A percentile compares a stretch with the other conserved stretches of the same genome.
These are phyloP conservation scores for Polyergus mexicanus DNA, from an alignment of 1,140 invertebrate species.

Conservation along the genomic window DNA sequence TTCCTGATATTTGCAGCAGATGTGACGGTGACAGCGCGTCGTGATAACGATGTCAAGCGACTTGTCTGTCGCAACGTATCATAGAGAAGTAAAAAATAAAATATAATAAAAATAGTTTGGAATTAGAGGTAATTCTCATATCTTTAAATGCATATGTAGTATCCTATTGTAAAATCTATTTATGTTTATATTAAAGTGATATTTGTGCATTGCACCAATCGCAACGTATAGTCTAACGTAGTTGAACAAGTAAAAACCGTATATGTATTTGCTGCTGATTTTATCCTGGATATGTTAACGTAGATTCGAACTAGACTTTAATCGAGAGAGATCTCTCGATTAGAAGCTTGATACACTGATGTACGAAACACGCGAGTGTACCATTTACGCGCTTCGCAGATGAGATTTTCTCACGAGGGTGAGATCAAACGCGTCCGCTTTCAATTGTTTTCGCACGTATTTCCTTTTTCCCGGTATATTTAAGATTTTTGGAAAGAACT, in stretches of 20 bases:
- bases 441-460: not conserved
- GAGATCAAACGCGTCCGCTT: not conserved
- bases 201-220: no score
- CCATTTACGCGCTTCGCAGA: not conserved
- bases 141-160: no score
- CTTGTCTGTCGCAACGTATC: not conserved
- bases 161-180: no score
- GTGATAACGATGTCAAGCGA: slow-evolving; percentile 36
- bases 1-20: slow-evolving; percentile 54
- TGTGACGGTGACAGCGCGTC: slow-evolving; percentile 16
- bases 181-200: no score
- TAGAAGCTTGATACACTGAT: not conserved
- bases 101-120: slow-evolving; percentile 6
- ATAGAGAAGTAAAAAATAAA: not conserved
- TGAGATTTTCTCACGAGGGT: not conserved
- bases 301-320: not conserved
- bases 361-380: not conserved
- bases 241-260: not conserved
- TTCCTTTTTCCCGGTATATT: not conserved
- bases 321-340: not conserved
- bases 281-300: no score
- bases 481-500: slow-evolving; percentile 17
- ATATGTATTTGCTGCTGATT: no score
- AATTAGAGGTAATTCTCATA: not conserved
- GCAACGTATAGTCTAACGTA: not conserved